A percentile compares a stretch with the other conserved stretches of the same genome.
Evolutionary conservation across 2,888 invertebrate species (phyloP).

Genomic region (Conops quadrifasciatus): DNA sequence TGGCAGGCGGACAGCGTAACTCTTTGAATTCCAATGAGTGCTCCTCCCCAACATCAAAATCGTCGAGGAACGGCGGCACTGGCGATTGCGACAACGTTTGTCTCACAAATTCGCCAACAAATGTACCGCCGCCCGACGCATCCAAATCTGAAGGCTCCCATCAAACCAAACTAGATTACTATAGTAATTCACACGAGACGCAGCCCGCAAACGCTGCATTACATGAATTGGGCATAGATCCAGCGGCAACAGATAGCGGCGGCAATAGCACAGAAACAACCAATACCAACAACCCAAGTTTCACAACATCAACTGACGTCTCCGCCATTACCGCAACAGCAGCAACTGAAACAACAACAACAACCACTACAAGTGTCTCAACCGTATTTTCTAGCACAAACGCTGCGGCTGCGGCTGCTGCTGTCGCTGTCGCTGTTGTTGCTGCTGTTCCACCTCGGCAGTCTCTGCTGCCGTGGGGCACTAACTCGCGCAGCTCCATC

Average conservation of each 20-base stretch:
- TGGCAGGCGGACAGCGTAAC: slow-evolving; percentile 53
- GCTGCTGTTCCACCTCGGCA: slow-evolving; percentile 65
- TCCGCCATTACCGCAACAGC: slow-evolving; percentile 39
- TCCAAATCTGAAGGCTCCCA: slow-evolving; percentile 42
- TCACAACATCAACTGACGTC: slow-evolving; percentile 18
- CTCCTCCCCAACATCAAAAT: slow-evolving; percentile 56
- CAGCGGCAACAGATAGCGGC: slow-evolving; percentile 2
- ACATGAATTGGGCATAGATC: background rate
- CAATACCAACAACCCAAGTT: slow-evolving; percentile 31
- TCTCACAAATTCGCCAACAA: slow-evolving; percentile 51
- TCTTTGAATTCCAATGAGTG: slow-evolving; percentile 57
- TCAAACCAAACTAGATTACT: slow-evolving; percentile 42
- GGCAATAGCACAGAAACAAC: slow-evolving; percentile 31
- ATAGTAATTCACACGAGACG: slow-evolving; percentile 40
- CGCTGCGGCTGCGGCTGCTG: slow-evolving; percentile 40
- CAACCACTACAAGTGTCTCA: slow-evolving; percentile 31
- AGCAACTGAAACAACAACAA: slow-evolving; percentile 34
- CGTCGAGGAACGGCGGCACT: slow-evolving; percentile 36
- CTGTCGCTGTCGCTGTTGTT: slow-evolving; percentile 46
- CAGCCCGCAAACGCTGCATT: slow-evolving; percentile 24
- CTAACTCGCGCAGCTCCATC: slow-evolving; percentile 65
- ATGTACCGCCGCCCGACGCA: slow-evolving; percentile 30
- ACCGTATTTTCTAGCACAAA: slow-evolving; percentile 38
- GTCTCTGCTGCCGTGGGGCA: slow-evolving; percentile 84
- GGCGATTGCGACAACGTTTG: slow-evolving; percentile 38